These are phyloP conservation scores for Saxicola maurus DNA, from an alignment of 2,797 vertebrate species.

Conservation along the genomic window DNA sequence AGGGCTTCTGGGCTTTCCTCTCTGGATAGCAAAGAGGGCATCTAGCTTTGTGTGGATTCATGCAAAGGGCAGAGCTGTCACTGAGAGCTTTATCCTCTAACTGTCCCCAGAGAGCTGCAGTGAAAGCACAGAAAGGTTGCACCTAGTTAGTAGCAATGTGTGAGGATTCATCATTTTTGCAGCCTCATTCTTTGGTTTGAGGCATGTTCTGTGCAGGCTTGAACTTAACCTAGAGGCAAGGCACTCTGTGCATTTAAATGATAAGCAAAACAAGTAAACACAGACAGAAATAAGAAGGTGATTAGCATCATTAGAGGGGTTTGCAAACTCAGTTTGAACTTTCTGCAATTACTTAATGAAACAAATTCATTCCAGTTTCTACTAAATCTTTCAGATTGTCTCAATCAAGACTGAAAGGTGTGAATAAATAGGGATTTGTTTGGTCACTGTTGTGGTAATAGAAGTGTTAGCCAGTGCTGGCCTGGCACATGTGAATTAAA, in stretches of 20 bases:
- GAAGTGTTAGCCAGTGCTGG: not conserved
- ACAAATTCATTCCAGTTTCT: not conserved
- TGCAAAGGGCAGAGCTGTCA: not conserved
- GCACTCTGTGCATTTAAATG: not conserved
- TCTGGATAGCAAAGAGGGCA: not conserved
- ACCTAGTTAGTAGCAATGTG: not conserved
- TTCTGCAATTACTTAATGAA: conserved; percentile 14
- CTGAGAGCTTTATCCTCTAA: not conserved
- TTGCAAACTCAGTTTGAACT: not conserved
- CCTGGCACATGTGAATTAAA: not conserved
- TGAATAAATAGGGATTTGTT: not conserved
- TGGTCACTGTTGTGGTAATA: not conserved
- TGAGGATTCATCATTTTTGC: not conserved
- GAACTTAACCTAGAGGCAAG: not conserved
- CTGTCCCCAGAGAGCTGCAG: not conserved
- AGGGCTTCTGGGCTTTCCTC: not conserved
- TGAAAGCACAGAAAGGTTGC: not conserved
- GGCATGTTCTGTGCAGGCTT: not conserved
- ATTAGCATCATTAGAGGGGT: conserved; percentile 1
- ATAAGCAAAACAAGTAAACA: not conserved
- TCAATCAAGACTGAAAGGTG: not conserved
- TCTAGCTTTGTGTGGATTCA: not conserved
- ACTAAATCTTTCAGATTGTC: not conserved
- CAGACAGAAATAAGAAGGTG: not conserved
- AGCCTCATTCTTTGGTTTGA: not conserved